phyloP scores from a whole-genome alignment of 1,140 invertebrate genomes.

The Panagrolaimus sp. region DNA sequence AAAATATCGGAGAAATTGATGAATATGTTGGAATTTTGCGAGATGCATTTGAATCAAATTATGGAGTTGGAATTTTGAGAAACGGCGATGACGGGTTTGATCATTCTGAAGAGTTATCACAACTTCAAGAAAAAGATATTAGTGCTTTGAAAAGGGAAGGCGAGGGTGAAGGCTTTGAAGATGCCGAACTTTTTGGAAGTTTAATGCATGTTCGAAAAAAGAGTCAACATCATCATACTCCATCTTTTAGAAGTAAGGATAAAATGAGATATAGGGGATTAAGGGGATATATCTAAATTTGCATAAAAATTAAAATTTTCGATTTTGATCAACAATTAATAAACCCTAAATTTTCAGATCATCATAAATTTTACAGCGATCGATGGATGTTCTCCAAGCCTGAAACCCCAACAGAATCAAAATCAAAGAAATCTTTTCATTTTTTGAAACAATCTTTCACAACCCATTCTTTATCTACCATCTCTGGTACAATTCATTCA shows the following conservation, averaged over 20 bases:
- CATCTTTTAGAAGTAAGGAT: not conserved
- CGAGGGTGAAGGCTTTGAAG: not conserved
- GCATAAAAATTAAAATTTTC: not conserved
- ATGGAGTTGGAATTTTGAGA: constrained; percentile 79
- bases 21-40: constrained; percentile 76
- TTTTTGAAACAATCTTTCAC: too few relatives aligned
- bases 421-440: not conserved
- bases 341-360: not conserved
- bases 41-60: constrained; percentile 82
- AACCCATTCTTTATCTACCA: too few relatives aligned
- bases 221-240: not conserved
- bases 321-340: not conserved
- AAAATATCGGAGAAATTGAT: constrained; percentile 67
- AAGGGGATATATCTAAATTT: not conserved
- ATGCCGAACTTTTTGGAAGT: not conserved
- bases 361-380: constrained; percentile 14
- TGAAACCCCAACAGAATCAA: not conserved
- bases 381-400: constrained; percentile 7
- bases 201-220: constrained; percentile 12
- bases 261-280: not conserved
- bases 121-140: constrained; percentile 50
- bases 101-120: constrained; percentile 1
- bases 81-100: constrained; percentile 60
- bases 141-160: constrained; percentile 15
- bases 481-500: too few relatives aligned